Evolutionary conservation across 2,888 invertebrate genomes (phyloP).

Genomic region (Torymus auratus): DNA sequence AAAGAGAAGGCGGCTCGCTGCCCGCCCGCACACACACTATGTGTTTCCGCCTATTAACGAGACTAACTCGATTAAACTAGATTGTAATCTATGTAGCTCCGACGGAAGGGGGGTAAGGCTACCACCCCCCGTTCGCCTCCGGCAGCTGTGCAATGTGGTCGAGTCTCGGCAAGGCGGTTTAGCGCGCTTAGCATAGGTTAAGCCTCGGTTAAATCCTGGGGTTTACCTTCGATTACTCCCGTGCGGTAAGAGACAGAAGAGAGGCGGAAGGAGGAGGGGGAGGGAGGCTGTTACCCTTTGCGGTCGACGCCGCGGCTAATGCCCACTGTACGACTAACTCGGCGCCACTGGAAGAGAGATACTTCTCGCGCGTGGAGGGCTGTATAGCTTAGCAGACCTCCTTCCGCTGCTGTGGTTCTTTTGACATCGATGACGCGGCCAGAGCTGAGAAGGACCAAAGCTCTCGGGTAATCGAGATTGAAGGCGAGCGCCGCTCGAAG

Average conservation of each 20-base stretch:
- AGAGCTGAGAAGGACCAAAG: background rate
- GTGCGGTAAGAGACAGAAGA: slow-evolving; percentile 63
- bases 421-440: slow-evolving; percentile 16
- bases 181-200: slow-evolving; percentile 73
- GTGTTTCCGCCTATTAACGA: slow-evolving; percentile 66
- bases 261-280: slow-evolving; percentile 52
- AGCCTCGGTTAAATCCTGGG: slow-evolving; percentile 70
- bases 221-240: slow-evolving; percentile 72
- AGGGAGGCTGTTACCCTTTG: slow-evolving; percentile 54
- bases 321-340: slow-evolving; percentile 35
- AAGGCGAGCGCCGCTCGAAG: background rate
- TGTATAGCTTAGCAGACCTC: background rate
- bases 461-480: background rate
- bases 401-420: slow-evolving; percentile 9
- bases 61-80: slow-evolving; percentile 72
- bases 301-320: slow-evolving; percentile 27
- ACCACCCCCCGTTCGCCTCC: background rate
- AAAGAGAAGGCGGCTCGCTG: background rate
- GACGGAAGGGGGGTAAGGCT: no score
- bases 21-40: slow-evolving; percentile 17
- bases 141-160: slow-evolving; percentile 61
- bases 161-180: slow-evolving; percentile 69
- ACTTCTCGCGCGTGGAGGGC: no score
- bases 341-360: background rate
- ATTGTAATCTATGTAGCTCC: slow-evolving; percentile 70